Conservation (phyloP, 2,888 invertebrate species). For the Acrobeloides nanus region DNA sequence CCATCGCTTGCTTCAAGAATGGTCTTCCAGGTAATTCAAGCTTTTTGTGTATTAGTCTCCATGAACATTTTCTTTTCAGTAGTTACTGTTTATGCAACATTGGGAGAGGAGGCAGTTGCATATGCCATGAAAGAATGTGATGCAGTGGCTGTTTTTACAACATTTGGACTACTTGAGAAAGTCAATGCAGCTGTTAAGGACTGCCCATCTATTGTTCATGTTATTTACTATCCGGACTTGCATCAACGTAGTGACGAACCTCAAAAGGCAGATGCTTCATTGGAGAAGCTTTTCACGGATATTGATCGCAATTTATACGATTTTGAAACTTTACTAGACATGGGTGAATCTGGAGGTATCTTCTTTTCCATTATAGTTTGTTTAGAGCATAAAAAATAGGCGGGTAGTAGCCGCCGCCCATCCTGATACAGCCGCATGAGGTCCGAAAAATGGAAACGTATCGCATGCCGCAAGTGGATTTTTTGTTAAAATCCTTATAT, state of each 20-base stretch:
- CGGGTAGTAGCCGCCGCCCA: too few species aligned
- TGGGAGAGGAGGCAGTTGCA: slow-evolving; percentile 89
- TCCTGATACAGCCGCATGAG: too few species aligned
- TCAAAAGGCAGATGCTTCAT: slow-evolving; percentile 10
- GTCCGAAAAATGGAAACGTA: too few species aligned
- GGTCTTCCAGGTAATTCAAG: slow-evolving; percentile 68
- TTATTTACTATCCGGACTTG: slow-evolving; percentile 41
- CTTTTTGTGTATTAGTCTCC: background rate
- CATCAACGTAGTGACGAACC: slow-evolving; percentile 12
- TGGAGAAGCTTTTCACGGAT: slow-evolving; percentile 17
- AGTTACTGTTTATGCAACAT: slow-evolving; percentile 90
- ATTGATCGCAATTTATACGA: slow-evolving; percentile 25
- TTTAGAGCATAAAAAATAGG: slow-evolving; percentile 5
- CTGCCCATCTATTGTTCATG: slow-evolving; percentile 35
- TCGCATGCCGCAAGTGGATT: too few species aligned
- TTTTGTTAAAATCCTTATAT: too few species aligned
- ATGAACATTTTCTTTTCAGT: slow-evolving; percentile 59
- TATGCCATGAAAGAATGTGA: slow-evolving; percentile 96
- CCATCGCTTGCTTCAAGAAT: slow-evolving; percentile 89
- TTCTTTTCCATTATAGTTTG: background rate
- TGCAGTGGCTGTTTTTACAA: slow-evolving; percentile 82
- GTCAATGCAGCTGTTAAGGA: slow-evolving; percentile 59
- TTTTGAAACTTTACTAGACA: slow-evolving; percentile 35
- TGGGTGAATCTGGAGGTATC: slow-evolving; percentile 24
- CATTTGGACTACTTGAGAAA: slow-evolving; percentile 82